Conservation (phyloP, 2,888 invertebrate species). For the Idaea biselata region DNA sequence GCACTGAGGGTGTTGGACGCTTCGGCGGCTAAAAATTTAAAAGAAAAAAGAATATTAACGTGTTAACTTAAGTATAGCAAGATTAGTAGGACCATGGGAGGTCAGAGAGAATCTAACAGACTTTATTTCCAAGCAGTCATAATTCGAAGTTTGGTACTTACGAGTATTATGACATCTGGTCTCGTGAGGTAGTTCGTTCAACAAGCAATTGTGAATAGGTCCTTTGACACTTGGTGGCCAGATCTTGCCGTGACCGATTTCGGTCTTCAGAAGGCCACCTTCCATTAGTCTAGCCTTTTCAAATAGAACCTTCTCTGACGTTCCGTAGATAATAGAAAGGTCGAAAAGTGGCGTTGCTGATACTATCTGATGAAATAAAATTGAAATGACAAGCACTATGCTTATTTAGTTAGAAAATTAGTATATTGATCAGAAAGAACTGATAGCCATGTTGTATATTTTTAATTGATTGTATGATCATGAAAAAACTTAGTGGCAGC, state of each 20-base stretch:
- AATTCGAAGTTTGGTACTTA: conserved; percentile 12
- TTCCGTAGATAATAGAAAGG: conserved; percentile 34
- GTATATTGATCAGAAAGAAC: background rate
- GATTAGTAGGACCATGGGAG: background rate
- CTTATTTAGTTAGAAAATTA: background rate
- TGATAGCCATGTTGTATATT: no score
- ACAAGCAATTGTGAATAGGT: conserved; percentile 13
- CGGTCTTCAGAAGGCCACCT: conserved; percentile 20
- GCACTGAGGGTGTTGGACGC: conserved; percentile 17
- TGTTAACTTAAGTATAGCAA: background rate
- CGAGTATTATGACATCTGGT: conserved; percentile 27
- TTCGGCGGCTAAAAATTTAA: background rate
- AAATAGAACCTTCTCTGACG: background rate
- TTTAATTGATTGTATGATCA: no score
- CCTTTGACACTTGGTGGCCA: conserved; percentile 26
- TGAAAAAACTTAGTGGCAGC: no score
- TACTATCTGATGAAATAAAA: conserved; percentile 28
- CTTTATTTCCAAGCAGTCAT: no score
- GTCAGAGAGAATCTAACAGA: no score
- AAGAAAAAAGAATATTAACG: background rate
- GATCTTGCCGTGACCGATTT: conserved; percentile 32
- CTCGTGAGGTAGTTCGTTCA: conserved; percentile 22
- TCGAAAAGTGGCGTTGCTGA: conserved; percentile 34
- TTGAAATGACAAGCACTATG: no score
- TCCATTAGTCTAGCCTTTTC: conserved; percentile 3